These are phyloP conservation scores for Cheilosia scutellata DNA, from an alignment of 2,888 invertebrate genomes.

Conservation along the genomic window DNA sequence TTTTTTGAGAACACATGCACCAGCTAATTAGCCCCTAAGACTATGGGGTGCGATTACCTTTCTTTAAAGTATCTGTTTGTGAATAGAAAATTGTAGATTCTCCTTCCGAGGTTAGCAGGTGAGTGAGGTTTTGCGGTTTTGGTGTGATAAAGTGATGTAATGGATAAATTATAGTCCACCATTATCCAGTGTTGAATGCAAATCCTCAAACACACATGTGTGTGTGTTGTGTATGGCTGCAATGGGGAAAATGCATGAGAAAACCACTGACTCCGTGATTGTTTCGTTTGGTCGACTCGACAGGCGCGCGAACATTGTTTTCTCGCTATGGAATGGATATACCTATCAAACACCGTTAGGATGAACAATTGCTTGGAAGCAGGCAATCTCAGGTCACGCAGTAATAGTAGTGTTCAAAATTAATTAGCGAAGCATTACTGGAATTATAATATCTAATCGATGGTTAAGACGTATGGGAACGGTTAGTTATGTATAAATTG, in stretches of 20 bases:
- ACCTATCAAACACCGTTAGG: constrained; percentile 33
- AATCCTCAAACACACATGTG: constrained; percentile 48
- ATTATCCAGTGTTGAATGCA: constrained; percentile 43
- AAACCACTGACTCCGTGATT: constrained; percentile 35
- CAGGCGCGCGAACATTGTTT: constrained; percentile 31
- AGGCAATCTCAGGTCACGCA: constrained; percentile 13
- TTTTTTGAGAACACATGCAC: constrained; percentile 47
- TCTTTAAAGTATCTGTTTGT: constrained; percentile 41
- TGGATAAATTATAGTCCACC: constrained; percentile 61
- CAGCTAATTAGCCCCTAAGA: constrained; percentile 62
- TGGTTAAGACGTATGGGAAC: constrained; percentile 31
- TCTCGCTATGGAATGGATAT: constrained; percentile 12
- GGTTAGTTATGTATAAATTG: constrained; percentile 16
- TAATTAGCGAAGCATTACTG: constrained; percentile 55
- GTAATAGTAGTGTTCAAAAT: constrained; percentile 41
- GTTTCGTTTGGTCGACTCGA: constrained; percentile 12
- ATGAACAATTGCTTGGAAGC: constrained; percentile 47
- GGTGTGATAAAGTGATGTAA: constrained; percentile 67
- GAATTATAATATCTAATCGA: constrained; percentile 38
- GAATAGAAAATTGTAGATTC: constrained; percentile 61
- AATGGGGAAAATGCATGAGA: constrained; percentile 49
- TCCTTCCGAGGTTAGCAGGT: constrained; percentile 66
- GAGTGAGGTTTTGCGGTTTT: constrained; percentile 59
- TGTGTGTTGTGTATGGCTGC: neutral
- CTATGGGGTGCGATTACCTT: constrained; percentile 44